Evolutionary conservation across 2,888 invertebrate species (phyloP), one percentile per base, ranked within the genome.

Genomic region (Anthoptus insignis): DNA sequence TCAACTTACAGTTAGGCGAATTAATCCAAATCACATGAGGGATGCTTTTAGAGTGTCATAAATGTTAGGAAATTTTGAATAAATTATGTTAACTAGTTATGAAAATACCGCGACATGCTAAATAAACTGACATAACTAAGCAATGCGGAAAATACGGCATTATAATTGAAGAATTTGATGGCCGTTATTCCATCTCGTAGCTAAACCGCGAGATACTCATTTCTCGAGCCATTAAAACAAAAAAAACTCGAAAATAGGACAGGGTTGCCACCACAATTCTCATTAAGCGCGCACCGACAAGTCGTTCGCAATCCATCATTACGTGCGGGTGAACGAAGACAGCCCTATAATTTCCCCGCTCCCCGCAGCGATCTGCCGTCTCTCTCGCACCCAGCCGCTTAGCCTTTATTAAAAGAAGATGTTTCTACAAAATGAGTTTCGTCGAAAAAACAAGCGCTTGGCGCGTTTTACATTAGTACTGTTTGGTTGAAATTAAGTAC

Each of bases 321-420:
- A 91, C 80, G 78, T 75, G 75, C 81, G 79, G 77, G 78, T 75
- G 80, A 79, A 81, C 80, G 82, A 82, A 74, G 83, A 82, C 87
- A 89, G 79, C 89, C 90, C 91, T 92, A 86, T 91, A 91, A 92
- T 92, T 91, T 91, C 79, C 81, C 77, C 68, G 67, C 77, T 70
- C 75, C 81, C 79, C 74, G 69, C 73, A 70, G 57, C 70, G 59
- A 64, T 69, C 59, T 53, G 60, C 61, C 72, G 64, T 78, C 73
- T 72, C 76, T 70, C 74, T 76, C 75, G 49, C 79, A 66, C 74
- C 16, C 49, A 21, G 47, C 63, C 34, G 69, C 76, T 81, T 80
- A 57, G 1, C 16, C 57, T 57, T 50, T 83, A 87, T 86, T 87
- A 88, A 84, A 88, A 87, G 84, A 84, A 88, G 87, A 88, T 80